A percentile compares a stretch with the other conserved stretches of the same genome.
Conservation (phyloP, 2,888 invertebrate genomes). For the Ennomos erosarius region DNA sequence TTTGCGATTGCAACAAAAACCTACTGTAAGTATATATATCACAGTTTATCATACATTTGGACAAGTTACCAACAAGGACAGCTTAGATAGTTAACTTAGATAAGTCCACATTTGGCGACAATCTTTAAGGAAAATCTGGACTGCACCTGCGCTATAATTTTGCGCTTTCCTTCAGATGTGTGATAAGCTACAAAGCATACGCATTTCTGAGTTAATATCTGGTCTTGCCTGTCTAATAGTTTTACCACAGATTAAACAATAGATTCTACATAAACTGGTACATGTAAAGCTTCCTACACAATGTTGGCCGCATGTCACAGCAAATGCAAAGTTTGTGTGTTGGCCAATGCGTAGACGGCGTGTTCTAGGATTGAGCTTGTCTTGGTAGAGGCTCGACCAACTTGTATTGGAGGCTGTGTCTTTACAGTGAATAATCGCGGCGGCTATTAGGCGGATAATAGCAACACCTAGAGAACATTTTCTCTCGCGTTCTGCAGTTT, state of each 20-base stretch:
- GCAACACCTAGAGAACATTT: conserved; percentile 47
- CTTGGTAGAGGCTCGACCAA: no score
- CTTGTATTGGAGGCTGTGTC: conserved; percentile 3
- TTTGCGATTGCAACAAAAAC: no score
- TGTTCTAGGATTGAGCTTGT: no score
- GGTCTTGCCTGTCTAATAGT: not conserved
- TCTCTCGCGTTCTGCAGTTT: conserved; percentile 55
- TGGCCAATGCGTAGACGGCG: no score
- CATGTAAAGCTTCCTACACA: no score
- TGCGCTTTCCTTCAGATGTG: conserved; percentile 24
- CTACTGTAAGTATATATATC: not conserved
- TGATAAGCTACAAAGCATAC: conserved; percentile 18
- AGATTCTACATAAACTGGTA: conserved; percentile 10
- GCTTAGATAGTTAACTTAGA: conserved; percentile 21
- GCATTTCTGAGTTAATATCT: conserved; percentile 20
- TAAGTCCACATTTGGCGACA: conserved; percentile 14
- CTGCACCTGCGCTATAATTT: conserved; percentile 22
- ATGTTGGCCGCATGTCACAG: no score
- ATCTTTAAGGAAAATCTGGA: conserved; percentile 18
- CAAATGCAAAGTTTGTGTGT: no score
- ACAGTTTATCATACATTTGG: conserved; percentile 11
- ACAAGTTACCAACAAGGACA: conserved; percentile 20
- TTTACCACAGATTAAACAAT: not conserved
- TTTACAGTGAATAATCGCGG: conserved; percentile 13
- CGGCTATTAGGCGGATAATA: conserved; percentile 32